Evolutionary conservation across 2,888 invertebrate genomes (phyloP).

Genomic region (Sclerodermus sp.): DNA sequence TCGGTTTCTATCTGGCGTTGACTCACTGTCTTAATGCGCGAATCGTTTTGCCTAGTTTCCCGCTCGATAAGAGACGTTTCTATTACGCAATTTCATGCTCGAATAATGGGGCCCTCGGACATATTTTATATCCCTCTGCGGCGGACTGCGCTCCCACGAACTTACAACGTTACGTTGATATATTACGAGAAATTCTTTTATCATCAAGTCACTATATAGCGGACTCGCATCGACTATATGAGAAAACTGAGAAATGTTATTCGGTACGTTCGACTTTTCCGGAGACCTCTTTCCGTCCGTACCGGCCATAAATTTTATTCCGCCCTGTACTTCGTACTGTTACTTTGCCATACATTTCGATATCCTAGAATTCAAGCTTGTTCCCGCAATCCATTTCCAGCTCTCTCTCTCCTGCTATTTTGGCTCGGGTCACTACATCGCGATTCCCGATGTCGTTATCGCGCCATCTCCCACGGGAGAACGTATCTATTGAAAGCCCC

Average conservation of each 20-base stretch:
- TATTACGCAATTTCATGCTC: too few relatives aligned
- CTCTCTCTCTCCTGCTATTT: slow-evolving; percentile 11
- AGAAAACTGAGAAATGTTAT: slow-evolving; percentile 23
- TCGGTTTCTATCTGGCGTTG: too few relatives aligned
- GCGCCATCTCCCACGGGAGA: background rate
- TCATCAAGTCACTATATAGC: slow-evolving; percentile 11
- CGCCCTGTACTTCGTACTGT: slow-evolving; percentile 28
- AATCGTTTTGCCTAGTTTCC: too few relatives aligned
- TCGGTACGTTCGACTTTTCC: slow-evolving; percentile 2
- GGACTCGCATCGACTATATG: slow-evolving; percentile 8
- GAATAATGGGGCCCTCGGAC: too few relatives aligned
- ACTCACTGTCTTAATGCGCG: too few relatives aligned
- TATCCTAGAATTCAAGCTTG: slow-evolving; percentile 37
- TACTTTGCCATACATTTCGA: slow-evolving; percentile 33
- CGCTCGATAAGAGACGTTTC: too few relatives aligned
- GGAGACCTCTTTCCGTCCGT: background rate
- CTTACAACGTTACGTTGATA: background rate
- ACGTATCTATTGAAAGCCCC: too few relatives aligned
- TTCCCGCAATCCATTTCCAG: slow-evolving; percentile 36
- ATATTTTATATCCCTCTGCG: too few relatives aligned
- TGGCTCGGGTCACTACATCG: background rate
- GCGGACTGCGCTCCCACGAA: too few relatives aligned
- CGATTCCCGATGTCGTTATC: background rate
- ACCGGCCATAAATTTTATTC: slow-evolving; percentile 30
- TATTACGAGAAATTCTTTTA: slow-evolving; percentile 1